Evolutionary conservation across 2,113 vertebrate genomes (phyloP).

Genomic region (Delphinapterus leucas): DNA sequence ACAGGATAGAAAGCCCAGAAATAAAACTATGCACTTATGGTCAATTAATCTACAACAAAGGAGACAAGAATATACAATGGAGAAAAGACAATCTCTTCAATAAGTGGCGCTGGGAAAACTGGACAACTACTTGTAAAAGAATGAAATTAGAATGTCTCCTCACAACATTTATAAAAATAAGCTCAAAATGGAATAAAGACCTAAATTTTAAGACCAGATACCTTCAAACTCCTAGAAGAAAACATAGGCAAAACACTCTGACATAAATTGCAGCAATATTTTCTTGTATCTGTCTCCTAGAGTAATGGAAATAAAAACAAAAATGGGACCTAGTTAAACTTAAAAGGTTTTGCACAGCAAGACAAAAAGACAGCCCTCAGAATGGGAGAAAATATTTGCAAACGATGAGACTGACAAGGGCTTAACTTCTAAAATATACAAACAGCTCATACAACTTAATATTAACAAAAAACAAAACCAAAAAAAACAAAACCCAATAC

Average conservation of each 20-base stretch:
- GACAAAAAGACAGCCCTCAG: not conserved
- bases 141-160: too few relatives aligned
- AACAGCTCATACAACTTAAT: too few relatives aligned
- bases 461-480: not conserved
- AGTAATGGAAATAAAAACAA: too few relatives aligned
- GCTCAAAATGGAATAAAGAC: too few relatives aligned
- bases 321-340: not conserved
- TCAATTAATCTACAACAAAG: not conserved
- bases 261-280: not conserved
- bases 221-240: too few relatives aligned
- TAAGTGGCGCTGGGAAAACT: not conserved
- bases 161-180: too few relatives aligned
- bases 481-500: not conserved
- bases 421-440: too few relatives aligned
- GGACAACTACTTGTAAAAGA: too few relatives aligned
- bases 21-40: not conserved
- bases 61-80: not conserved
- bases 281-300: not conserved
- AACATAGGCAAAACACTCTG: not conserved
- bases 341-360: not conserved
- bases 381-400: not conserved
- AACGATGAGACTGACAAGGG: not conserved
- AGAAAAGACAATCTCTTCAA: not conserved
- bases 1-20: not conserved
- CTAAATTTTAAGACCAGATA: too few relatives aligned